Conservation (phyloP, 2,113 vertebrate genomes). For the Psephotus haematonotus region DNA sequence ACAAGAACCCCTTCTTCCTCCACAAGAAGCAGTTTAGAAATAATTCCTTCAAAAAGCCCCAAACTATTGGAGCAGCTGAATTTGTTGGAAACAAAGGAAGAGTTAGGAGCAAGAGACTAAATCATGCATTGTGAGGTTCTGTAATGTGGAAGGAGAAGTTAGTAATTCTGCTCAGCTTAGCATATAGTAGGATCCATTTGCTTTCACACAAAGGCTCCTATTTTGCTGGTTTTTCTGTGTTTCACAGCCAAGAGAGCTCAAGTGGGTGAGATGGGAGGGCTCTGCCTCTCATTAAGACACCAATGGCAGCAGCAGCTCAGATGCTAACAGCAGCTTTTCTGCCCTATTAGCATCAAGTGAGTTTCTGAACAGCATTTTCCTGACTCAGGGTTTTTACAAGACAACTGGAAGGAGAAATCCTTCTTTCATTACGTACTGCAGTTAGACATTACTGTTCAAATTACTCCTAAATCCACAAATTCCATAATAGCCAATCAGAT, state of each 20-base stretch:
- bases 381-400: constrained; percentile 25
- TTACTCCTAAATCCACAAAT: not conserved
- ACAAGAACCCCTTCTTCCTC: not conserved
- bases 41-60: not conserved
- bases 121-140: not conserved
- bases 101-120: not conserved
- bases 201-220: constrained; percentile 27
- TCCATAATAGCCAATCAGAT: not conserved
- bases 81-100: not conserved
- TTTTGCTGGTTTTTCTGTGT: not conserved
- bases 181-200: not conserved
- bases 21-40: not conserved
- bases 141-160: not conserved
- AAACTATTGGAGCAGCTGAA: not conserved
- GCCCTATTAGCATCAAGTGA: not conserved
- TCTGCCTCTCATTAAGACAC: not conserved
- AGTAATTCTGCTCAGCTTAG: not conserved
- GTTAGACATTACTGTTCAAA: not conserved
- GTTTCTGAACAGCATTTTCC: not conserved
- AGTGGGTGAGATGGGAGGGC: not conserved
- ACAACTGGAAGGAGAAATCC: not conserved
- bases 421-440: not conserved
- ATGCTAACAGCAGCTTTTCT: not conserved
- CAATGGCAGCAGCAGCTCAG: not conserved
- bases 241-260: constrained; percentile 31